These are phyloP conservation scores for Sarcophaga bullata DNA, from an alignment of 1,140 invertebrate genomes.

Conservation along the genomic window DNA sequence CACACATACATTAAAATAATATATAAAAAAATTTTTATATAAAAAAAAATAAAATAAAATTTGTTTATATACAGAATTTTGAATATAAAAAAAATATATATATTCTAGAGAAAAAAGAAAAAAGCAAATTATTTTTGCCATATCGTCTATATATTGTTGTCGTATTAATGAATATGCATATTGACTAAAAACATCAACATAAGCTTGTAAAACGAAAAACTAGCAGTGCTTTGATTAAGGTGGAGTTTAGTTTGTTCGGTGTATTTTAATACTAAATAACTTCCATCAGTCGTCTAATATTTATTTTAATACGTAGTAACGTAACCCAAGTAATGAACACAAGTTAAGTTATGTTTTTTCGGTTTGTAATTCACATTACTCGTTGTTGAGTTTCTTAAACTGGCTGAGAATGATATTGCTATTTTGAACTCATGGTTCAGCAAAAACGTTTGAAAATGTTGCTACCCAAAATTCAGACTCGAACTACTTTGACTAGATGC, in stretches of 20 bases:
- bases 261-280: background rate
- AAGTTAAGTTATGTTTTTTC: background rate
- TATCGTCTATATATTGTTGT: no score
- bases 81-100: constrained; percentile 16
- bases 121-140: background rate
- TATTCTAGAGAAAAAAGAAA: constrained; percentile 1
- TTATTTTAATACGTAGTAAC: no score
- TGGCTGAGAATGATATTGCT: constrained; percentile 32
- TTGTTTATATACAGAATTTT: background rate
- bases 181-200: constrained; percentile 11
- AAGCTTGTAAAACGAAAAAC: constrained; percentile 11
- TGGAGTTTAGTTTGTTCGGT: background rate
- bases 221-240: background rate
- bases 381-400: constrained; percentile 45
- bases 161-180: no score
- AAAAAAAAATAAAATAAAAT: constrained; percentile 46
- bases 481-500: constrained; percentile 33
- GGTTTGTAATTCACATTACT: background rate
- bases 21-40: constrained; percentile 41
- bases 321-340: background rate
- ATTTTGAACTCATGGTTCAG: constrained; percentile 55
- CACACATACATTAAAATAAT: constrained; percentile 6
- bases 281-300: constrained; percentile 14
- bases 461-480: constrained; percentile 56
- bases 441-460: constrained; percentile 64